A percentile compares a stretch with the other conserved stretches of the same genome.
Evolutionary conservation across 2,888 invertebrate species (phyloP).

Genomic region (Julus scanicus): DNA sequence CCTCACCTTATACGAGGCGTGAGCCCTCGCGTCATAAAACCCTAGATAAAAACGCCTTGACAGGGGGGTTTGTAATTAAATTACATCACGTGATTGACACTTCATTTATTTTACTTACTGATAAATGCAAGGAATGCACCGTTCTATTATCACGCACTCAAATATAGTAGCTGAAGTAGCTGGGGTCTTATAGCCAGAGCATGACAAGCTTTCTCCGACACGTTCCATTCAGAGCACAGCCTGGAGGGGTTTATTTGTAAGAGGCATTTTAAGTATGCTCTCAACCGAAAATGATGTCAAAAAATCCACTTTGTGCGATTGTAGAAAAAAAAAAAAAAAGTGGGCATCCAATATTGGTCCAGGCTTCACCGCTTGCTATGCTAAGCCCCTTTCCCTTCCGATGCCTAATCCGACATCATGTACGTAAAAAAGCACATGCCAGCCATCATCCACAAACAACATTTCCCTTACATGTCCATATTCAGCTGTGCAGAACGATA

Average conservation of each 20-base stretch:
- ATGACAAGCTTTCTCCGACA: neutral
- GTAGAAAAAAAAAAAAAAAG: constrained; percentile 17
- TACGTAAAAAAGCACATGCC: neutral
- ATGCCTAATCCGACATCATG: constrained; percentile 22
- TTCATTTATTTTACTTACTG: constrained; percentile 47
- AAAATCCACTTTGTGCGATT: constrained; percentile 26
- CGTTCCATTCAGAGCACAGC: neutral
- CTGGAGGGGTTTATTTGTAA: constrained; percentile 45
- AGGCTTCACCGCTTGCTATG: neutral
- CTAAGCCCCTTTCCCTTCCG: neutral
- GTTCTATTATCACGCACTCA: constrained; percentile 39
- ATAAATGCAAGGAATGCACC: constrained; percentile 25
- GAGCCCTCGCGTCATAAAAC: constrained; percentile 7
- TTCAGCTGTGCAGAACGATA: neutral
- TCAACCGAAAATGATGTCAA: constrained; percentile 45
- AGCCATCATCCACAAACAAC: neutral
- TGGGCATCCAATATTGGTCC: constrained; percentile 40
- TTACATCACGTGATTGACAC: constrained; percentile 47
- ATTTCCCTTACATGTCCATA: neutral
- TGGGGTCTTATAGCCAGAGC: neutral
- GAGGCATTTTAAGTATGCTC: constrained; percentile 31
- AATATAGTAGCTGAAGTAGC: constrained; percentile 31
- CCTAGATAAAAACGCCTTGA: neutral
- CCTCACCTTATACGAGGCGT: neutral
- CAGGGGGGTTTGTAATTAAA: constrained; percentile 14